Evolutionary conservation across 2,797 vertebrate species (phyloP), one percentile per base, ranked within the genome.

Genomic region (Sebastes itinus): DNA sequence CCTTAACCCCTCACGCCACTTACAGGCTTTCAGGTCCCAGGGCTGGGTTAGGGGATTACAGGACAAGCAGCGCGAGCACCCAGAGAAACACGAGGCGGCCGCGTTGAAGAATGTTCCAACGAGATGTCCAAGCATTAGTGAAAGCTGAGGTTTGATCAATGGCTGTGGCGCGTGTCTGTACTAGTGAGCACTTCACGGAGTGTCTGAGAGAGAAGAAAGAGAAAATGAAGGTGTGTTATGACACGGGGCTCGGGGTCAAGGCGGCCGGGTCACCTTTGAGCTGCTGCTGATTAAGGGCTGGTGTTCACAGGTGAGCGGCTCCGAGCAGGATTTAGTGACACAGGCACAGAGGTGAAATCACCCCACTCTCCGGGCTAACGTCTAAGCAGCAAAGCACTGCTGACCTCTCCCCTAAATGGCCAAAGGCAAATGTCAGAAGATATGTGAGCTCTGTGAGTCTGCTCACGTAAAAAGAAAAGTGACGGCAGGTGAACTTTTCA

Each of bases 261-360:
- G 85, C 79, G 61, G 84, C 58, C 16, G 46, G 90, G 92, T 93
- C 90, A 84, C 89, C 89, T 92, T 93, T 94, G 91, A 94, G 93
- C 86, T 46, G 72, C 85, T 82, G 88, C 78, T 95, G 90, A 93
- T 94, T 89, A 93, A 87, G 86, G 85, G 80, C 81, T 56, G 84
- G 49, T 63, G 84, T 91, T 94, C 92, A 94, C 92, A 94, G 92
- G 91, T 95, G 90, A 95, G 92, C 84, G 83, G 86, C 92, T 94
- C 88, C 82, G n/a, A 94, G 94, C 88, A 87, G 92, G 91, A 92
- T 90, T 93, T 92, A 93, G 90, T 89, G 84, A 84, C 88, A 84
- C 72, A 22, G 74, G 63, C 74, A 10, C 72, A 81, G 83, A 88
- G 89, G 85, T 87, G 86, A 91, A 86, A 58, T 72, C 87, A 68